phyloP scores from a whole-genome alignment of 2,797 vertebrate species.

The Takifugu ocellatus region DNA sequence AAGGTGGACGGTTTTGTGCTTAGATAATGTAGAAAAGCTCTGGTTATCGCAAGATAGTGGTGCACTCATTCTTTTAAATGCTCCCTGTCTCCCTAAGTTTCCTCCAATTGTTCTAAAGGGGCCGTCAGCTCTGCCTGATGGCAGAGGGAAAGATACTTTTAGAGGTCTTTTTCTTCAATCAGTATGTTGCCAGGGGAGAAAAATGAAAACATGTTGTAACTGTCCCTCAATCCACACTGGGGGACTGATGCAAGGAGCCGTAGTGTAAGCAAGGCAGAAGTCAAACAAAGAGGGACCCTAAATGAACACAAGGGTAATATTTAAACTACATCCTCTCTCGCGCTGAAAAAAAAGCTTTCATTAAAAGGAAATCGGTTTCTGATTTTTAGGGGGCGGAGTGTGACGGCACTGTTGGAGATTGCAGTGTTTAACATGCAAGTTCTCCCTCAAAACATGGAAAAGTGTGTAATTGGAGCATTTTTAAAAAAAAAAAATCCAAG shows the following conservation, averaged over 20 bases:
- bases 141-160: constrained; percentile 71
- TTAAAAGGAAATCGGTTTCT: constrained; percentile 68
- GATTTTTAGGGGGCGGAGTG: constrained; percentile 55
- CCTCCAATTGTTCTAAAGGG: constrained; percentile 79
- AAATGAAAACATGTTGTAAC: constrained; percentile 69
- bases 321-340: constrained; percentile 56
- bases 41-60: constrained; percentile 71
- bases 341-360: constrained; percentile 61
- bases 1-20: constrained; percentile 61
- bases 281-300: constrained; percentile 55
- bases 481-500: constrained; percentile 29
- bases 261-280: constrained; percentile 49
- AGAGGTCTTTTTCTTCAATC: constrained; percentile 51
- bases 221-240: constrained; percentile 52
- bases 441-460: constrained; percentile 70
- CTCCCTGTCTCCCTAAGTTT: constrained; percentile 76
- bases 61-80: constrained; percentile 72
- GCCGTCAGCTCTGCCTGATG: constrained; percentile 73
- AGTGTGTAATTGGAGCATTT: constrained; percentile 73
- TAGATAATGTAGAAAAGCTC: constrained; percentile 65
- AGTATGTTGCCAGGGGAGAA: constrained; percentile 62
- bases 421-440: constrained; percentile 67
- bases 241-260: constrained; percentile 39
- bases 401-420: constrained; percentile 56
- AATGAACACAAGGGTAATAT: constrained; percentile 65